These are phyloP conservation scores for Apogon talboti DNA, from an alignment of 2,797 vertebrate genomes.

Conservation along the genomic window DNA sequence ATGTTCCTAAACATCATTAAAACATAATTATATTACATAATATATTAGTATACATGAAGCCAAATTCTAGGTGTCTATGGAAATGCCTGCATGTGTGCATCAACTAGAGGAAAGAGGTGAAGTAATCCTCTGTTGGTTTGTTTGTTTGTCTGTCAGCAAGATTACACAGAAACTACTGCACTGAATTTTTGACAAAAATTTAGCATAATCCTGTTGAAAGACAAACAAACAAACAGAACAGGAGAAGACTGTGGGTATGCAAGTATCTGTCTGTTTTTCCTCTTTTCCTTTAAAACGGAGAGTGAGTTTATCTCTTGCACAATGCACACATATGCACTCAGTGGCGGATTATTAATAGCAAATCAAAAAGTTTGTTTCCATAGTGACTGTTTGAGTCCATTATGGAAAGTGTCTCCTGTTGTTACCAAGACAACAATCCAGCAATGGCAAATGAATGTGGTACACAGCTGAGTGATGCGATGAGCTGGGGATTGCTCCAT, in stretches of 20 bases:
- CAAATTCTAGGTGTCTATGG: too few species aligned
- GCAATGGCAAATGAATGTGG: constrained; percentile 79
- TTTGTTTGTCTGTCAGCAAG: too few species aligned
- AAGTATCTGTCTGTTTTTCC: not conserved
- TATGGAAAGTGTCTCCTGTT: constrained; percentile 87
- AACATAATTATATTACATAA: too few species aligned
- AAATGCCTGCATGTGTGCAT: too few species aligned
- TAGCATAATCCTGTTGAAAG: too few species aligned
- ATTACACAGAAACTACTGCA: too few species aligned
- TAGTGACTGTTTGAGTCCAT: constrained; percentile 88
- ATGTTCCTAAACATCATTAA: too few species aligned
- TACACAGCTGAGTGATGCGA: constrained; percentile 75
- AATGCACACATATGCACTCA: constrained; percentile 71
- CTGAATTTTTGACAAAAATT: constrained; percentile 9
- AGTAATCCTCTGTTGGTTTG: too few species aligned
- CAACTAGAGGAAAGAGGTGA: too few species aligned
- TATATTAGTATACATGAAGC: too few species aligned
- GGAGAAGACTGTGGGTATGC: not conserved
- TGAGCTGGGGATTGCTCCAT: constrained; percentile 74
- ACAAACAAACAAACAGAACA: too few species aligned
- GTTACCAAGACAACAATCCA: constrained; percentile 88
- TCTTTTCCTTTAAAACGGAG: constrained; percentile 23
- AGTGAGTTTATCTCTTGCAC: constrained; percentile 56
- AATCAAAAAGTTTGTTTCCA: constrained; percentile 89
- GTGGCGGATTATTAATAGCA: constrained; percentile 86